Evolutionary conservation across 2,888 invertebrate genomes (phyloP).

Genomic region (Drosophila macrothrix): DNA sequence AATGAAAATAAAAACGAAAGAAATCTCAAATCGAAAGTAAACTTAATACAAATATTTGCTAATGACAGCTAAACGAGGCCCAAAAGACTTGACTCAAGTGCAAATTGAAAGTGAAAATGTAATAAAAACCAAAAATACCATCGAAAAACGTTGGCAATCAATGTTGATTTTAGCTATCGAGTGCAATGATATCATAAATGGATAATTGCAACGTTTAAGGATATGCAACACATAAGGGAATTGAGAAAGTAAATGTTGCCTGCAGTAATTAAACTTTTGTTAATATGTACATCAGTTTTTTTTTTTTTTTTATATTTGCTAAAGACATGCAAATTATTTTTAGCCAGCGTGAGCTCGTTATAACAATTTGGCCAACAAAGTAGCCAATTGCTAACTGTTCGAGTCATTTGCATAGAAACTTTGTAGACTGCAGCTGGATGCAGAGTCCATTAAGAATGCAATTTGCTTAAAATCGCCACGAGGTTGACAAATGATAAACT

Average conservation of each 20-base stretch:
- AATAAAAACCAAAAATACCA: constrained; percentile 2
- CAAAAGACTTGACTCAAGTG: constrained; percentile 4
- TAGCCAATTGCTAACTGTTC: constrained; percentile 34
- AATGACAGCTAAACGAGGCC: constrained; percentile 50
- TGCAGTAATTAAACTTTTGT: neutral
- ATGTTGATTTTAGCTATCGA: neutral
- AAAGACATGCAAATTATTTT: neutral
- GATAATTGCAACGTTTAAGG: neutral
- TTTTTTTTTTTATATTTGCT: neutral
- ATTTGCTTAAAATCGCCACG: constrained; percentile 57
- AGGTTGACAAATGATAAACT: constrained; percentile 52
- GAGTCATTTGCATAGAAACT: constrained; percentile 52
- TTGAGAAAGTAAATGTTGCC: neutral
- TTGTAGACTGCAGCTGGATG: constrained; percentile 25
- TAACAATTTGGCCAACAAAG: constrained; percentile 1
- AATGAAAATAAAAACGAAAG: constrained; percentile 26
- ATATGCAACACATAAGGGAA: neutral
- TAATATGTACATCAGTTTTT: neutral
- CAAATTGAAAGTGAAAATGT: constrained; percentile 31
- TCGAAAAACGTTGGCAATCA: neutral
- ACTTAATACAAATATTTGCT: constrained; percentile 32
- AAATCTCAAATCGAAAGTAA: constrained; percentile 40
- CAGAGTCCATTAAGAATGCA: constrained; percentile 75
- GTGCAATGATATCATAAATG: neutral
- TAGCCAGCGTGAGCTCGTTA: neutral